Evolutionary conservation across 2,797 vertebrate genomes (phyloP).

Genomic region (Spinibarbus caldwelli): DNA sequence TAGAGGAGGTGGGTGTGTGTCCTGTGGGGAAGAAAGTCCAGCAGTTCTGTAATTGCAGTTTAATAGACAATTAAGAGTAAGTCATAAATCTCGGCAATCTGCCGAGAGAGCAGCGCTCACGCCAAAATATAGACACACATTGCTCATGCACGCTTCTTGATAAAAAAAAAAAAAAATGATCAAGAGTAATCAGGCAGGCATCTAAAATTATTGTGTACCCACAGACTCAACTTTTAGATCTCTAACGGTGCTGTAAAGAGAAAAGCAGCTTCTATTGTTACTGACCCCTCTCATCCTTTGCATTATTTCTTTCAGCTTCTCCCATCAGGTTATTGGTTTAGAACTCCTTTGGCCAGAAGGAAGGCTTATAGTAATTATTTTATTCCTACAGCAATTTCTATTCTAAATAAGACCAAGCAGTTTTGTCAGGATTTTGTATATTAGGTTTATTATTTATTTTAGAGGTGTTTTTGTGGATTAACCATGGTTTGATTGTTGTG

Average conservation of each 20-base stretch:
- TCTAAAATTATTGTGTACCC: neutral
- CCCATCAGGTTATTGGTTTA: neutral
- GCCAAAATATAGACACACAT: conserved; percentile 25
- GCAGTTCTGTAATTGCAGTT: conserved; percentile 81
- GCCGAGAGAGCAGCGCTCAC: conserved; percentile 54
- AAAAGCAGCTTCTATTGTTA: neutral
- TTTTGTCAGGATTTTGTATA: neutral
- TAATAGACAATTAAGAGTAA: conserved; percentile 83
- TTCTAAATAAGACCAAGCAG: neutral
- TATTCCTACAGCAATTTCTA: neutral
- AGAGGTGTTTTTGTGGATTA: neutral
- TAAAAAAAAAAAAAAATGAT: neutral
- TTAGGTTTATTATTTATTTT: neutral
- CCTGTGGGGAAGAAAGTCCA: conserved; percentile 65
- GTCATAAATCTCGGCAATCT: conserved; percentile 78
- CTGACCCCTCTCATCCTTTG: neutral
- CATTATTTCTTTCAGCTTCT: too few relatives aligned
- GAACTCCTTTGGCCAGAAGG: neutral
- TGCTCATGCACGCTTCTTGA: neutral
- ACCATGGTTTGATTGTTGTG: neutral
- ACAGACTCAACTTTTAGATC: neutral
- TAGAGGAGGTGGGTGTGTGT: conserved; percentile 59
- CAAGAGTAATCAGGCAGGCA: neutral
- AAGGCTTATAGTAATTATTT: neutral
- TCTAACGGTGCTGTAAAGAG: neutral